Conservation (phyloP, 1,140 invertebrate species). For the Anagrus nilaparvatae region DNA sequence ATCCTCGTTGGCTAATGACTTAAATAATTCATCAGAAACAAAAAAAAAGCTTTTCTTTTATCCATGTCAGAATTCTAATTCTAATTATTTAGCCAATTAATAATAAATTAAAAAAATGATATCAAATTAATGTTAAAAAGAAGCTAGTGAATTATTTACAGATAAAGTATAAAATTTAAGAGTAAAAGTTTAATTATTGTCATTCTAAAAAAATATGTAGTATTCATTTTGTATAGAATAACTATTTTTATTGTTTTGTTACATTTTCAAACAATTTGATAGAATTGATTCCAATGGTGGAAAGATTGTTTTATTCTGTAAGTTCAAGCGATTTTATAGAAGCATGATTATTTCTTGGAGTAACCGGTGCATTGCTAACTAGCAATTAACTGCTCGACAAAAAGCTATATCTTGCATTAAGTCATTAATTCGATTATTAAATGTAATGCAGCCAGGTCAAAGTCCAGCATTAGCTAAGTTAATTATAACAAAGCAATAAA, state of each 20-base stretch:
- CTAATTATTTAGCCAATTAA: constrained; percentile 21
- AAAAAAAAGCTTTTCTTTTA: constrained; percentile 29
- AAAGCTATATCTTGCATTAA: constrained; percentile 23
- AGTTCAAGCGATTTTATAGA: constrained; percentile 69
- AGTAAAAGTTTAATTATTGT: too few relatives aligned
- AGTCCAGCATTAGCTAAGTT: constrained; percentile 61
- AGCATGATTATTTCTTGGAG: constrained; percentile 75
- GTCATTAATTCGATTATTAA: constrained; percentile 43
- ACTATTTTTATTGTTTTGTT: too few relatives aligned
- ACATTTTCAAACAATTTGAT: constrained; percentile 59
- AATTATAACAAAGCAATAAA: constrained; percentile 43
- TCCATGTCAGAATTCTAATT: constrained; percentile 30
- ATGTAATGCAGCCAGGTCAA: constrained; percentile 49
- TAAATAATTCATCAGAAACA: constrained; percentile 22
- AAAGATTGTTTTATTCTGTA: constrained; percentile 63
- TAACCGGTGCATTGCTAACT: constrained; percentile 67
- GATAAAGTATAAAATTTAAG: too few relatives aligned
- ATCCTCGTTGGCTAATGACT: constrained; percentile 22
- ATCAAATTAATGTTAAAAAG: constrained; percentile 28
- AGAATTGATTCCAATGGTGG: constrained; percentile 57
- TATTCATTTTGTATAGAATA: too few relatives aligned
- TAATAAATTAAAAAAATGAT: constrained; percentile 21
- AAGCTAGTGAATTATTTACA: constrained; percentile 34
- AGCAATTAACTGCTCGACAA: constrained; percentile 24
- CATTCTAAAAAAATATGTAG: too few relatives aligned